Evolutionary conservation across 2,797 vertebrate species (phyloP).

Genomic region (Brachyalestes nurse): DNA sequence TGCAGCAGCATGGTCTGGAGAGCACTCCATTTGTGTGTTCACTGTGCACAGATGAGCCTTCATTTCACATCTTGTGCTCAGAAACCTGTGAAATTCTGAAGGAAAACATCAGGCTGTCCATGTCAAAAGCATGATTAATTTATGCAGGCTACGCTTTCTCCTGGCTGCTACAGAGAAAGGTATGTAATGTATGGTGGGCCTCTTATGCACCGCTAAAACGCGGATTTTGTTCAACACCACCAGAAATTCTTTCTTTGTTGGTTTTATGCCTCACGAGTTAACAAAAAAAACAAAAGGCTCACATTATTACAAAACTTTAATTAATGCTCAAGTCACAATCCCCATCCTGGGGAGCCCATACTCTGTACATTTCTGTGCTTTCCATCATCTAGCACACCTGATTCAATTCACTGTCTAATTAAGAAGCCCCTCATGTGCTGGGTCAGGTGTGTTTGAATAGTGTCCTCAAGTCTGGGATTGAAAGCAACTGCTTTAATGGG

Average conservation of each 20-base stretch:
- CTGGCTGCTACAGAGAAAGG: not conserved
- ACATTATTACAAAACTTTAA: not conserved
- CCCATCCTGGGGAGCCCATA: not conserved
- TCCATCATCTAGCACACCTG: not conserved
- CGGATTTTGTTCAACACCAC: not conserved
- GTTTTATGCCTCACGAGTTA: not conserved
- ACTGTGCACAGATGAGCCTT: constrained; percentile 24
- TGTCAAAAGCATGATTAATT: constrained; percentile 39
- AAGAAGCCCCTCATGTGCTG: not conserved
- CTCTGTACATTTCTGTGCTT: not conserved
- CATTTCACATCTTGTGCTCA: constrained; percentile 37
- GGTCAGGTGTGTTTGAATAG: not conserved
- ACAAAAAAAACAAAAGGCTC: not conserved
- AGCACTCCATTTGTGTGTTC: constrained; percentile 23
- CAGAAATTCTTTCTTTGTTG: not conserved
- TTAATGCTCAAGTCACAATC: not conserved
- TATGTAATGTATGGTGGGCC: constrained; percentile 12
- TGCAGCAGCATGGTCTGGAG: constrained; percentile 14
- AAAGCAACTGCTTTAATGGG: too few relatives aligned
- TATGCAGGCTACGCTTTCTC: constrained; percentile 12
- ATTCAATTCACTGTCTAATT: not conserved
- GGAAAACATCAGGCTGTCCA: constrained; percentile 24
- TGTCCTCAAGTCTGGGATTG: too few relatives aligned
- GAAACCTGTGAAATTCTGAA: constrained; percentile 43
- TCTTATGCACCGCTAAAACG: not conserved